These are phyloP conservation scores for Laterallus jamaicensis DNA, from an alignment of 2,113 vertebrate genomes.

Conservation along the genomic window DNA sequence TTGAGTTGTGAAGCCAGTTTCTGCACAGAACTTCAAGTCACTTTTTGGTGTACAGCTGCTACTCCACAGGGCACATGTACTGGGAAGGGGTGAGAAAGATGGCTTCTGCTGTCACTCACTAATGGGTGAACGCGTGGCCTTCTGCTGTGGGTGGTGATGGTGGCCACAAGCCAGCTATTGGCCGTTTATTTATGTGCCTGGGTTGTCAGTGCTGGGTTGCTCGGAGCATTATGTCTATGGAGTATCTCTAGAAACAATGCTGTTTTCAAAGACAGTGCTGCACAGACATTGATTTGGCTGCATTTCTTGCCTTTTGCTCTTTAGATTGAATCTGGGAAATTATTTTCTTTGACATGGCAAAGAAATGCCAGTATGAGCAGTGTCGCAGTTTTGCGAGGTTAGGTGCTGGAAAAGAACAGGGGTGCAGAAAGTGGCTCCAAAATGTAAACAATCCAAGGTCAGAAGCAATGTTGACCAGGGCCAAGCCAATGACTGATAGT, in stretches of 20 bases:
- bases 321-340: neutral
- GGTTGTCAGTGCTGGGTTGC: neutral
- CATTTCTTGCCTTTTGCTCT: neutral
- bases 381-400: too few species aligned
- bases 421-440: too few species aligned
- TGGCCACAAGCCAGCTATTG: neutral
- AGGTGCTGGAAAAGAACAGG: too few species aligned
- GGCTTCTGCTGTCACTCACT: neutral
- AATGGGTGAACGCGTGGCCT: too few species aligned
- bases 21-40: neutral
- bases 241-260: neutral
- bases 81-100: neutral
- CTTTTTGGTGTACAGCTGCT: neutral
- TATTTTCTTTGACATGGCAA: neutral
- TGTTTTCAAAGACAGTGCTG: neutral
- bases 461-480: too few species aligned
- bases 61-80: neutral
- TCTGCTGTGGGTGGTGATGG: fast-evolving
- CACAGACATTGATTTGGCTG: neutral
- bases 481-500: too few species aligned
- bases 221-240: neutral
- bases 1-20: too few species aligned
- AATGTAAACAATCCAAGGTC: too few species aligned
- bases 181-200: neutral
- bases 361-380: neutral